Evolutionary conservation across 2,888 invertebrate genomes (phyloP).

Genomic region (Notodonta ziczac): DNA sequence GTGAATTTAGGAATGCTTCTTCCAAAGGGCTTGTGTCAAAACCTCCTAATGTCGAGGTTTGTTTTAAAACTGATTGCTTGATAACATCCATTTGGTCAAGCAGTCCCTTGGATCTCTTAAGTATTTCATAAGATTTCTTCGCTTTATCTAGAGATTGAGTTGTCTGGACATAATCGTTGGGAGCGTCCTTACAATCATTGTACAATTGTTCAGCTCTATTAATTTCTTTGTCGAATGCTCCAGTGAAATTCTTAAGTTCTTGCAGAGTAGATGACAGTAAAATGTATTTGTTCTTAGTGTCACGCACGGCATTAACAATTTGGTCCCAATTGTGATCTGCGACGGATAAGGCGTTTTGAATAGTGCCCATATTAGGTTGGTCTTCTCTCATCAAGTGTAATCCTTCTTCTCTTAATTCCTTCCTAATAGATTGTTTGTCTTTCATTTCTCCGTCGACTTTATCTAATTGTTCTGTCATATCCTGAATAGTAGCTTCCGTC

Average conservation of each 20-base stretch:
- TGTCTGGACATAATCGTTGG: constrained; percentile 90
- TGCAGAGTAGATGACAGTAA: constrained; percentile 90
- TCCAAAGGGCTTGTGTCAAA: constrained; percentile 86
- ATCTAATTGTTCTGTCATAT: constrained; percentile 80
- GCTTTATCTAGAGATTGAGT: constrained; percentile 89
- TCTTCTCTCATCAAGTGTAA: constrained; percentile 92
- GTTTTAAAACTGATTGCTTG: constrained; percentile 88
- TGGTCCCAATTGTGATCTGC: constrained; percentile 93
- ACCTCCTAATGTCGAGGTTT: constrained; percentile 87
- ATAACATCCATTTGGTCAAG: constrained; percentile 92
- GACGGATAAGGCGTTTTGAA: constrained; percentile 91
- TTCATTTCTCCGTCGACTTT: constrained; percentile 83
- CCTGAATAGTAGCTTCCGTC: constrained; percentile 76
- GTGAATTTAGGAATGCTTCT: constrained; percentile 86
- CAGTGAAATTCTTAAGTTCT: constrained; percentile 89
- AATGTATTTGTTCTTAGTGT: constrained; percentile 89
- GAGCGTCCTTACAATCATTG: constrained; percentile 86
- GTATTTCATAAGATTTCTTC: constrained; percentile 89
- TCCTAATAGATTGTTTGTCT: constrained; percentile 86
- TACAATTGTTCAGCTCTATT: constrained; percentile 88
- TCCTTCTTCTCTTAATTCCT: constrained; percentile 91
- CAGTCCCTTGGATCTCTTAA: constrained; percentile 89
- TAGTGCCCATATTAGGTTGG: constrained; percentile 90
- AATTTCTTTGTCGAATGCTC: constrained; percentile 88
- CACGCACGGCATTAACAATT: constrained; percentile 89